These are phyloP conservation scores for Drosophila fuyamai DNA, from an alignment of 1,140 invertebrate genomes.

Conservation along the genomic window DNA sequence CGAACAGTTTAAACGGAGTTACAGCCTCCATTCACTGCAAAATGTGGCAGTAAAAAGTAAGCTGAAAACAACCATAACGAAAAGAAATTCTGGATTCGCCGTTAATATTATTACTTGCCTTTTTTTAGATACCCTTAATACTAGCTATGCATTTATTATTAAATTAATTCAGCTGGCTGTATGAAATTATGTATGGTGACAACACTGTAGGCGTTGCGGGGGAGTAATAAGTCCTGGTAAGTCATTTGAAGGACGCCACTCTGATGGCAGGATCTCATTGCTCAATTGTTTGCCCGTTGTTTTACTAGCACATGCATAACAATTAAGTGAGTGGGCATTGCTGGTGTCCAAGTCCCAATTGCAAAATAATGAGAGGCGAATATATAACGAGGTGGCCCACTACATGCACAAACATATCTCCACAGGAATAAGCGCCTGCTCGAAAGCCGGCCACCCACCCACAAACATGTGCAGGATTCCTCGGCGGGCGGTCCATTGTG, in stretches of 20 bases:
- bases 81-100: too few species aligned
- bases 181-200: too few species aligned
- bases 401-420: background rate
- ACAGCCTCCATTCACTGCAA: too few species aligned
- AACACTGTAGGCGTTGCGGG: too few species aligned
- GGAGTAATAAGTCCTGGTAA: constrained; percentile 17
- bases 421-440: background rate
- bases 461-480: background rate
- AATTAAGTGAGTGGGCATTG: constrained; percentile 21
- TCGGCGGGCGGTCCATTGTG: constrained; percentile 39
- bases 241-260: constrained; percentile 51
- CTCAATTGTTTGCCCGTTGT: constrained; percentile 17
- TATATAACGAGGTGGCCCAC: background rate
- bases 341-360: constrained; percentile 23
- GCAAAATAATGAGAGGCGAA: constrained; percentile 31
- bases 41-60: too few species aligned
- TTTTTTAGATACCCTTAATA: too few species aligned
- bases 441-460: background rate
- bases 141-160: too few species aligned
- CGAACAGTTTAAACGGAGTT: too few species aligned
- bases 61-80: too few species aligned
- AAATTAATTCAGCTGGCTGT: too few species aligned
- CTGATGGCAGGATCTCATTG: background rate
- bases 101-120: too few species aligned
- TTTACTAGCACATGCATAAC: constrained; percentile 39